Conservation (phyloP, 1,140 invertebrate genomes). For the Ladona fulva region DNA sequence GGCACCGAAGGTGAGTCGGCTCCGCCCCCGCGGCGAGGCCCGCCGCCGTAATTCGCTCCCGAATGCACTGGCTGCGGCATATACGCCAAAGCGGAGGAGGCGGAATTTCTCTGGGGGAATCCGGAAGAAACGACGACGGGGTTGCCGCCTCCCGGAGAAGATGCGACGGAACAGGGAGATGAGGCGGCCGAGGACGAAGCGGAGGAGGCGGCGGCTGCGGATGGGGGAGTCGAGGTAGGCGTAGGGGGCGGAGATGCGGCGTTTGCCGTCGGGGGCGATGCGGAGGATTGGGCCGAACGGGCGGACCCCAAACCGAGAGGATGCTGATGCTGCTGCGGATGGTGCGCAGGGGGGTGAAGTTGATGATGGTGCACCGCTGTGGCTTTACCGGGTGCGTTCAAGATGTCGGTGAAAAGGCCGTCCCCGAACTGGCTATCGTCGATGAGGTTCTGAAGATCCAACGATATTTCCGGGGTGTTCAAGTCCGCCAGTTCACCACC, state of each 20-base stretch:
- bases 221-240: not conserved
- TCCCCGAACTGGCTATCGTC: constrained; percentile 78
- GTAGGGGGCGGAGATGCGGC: constrained; percentile 12
- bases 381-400: constrained; percentile 46
- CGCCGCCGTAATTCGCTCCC: constrained; percentile 57
- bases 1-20: constrained; percentile 48
- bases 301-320: constrained; percentile 1
- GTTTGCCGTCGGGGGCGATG: constrained; percentile 14
- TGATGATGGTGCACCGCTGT: constrained; percentile 41
- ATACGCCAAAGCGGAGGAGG: constrained; percentile 52
- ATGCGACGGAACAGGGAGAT: constrained; percentile 59
- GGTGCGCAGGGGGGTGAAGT: constrained; percentile 23
- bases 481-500: constrained; percentile 69
- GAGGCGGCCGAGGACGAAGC: constrained; percentile 19
- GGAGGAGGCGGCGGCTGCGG: constrained; percentile 12
- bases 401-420: constrained; percentile 69
- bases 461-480: constrained; percentile 77
- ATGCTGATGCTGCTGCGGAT: constrained; percentile 19
- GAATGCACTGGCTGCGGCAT: constrained; percentile 85
- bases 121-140: constrained; percentile 61
- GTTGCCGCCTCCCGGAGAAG: constrained; percentile 84
- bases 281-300: constrained; percentile 17
- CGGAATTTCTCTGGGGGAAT: constrained; percentile 34
- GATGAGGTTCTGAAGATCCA: constrained; percentile 80
- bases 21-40: constrained; percentile 39